Evolutionary conservation across 2,113 vertebrate genomes (phyloP).

Genomic region (Antechinus flavipes): DNA sequence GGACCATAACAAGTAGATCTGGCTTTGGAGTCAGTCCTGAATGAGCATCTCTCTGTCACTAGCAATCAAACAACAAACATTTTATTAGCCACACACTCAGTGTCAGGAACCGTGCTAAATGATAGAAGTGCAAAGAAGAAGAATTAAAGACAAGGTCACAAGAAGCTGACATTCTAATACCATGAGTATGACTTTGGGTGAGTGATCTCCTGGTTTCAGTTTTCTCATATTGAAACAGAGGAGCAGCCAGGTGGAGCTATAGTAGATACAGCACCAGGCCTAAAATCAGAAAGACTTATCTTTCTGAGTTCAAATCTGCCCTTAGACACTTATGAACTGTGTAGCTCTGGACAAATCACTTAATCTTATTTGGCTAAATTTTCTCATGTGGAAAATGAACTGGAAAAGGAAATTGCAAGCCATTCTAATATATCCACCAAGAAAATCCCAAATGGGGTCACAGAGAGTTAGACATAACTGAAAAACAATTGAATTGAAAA

Average conservation of each 20-base stretch:
- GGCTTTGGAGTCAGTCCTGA: not conserved
- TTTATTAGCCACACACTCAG: not conserved
- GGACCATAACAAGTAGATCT: not conserved
- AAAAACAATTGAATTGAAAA: not conserved
- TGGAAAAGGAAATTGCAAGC: not conserved
- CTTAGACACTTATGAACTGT: not conserved
- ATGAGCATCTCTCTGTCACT: not conserved
- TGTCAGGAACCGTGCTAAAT: not conserved
- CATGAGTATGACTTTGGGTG: not conserved
- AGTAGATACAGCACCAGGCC: not conserved
- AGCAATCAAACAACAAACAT: not conserved
- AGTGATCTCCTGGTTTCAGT: not conserved
- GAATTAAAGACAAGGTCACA: not conserved
- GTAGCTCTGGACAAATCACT: not conserved
- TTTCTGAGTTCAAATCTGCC: not conserved
- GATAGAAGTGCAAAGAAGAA: not conserved
- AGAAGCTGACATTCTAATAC: not conserved
- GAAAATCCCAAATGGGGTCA: not conserved
- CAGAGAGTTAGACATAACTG: not conserved
- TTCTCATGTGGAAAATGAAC: not conserved
- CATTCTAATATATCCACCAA: not conserved
- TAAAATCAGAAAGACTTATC: not conserved
- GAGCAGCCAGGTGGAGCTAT: not conserved
- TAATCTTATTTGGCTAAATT: not conserved
- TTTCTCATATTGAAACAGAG: not conserved